phyloP scores from a whole-genome alignment of 2,797 vertebrate species.

The Eleutherodactylus coqui region DNA sequence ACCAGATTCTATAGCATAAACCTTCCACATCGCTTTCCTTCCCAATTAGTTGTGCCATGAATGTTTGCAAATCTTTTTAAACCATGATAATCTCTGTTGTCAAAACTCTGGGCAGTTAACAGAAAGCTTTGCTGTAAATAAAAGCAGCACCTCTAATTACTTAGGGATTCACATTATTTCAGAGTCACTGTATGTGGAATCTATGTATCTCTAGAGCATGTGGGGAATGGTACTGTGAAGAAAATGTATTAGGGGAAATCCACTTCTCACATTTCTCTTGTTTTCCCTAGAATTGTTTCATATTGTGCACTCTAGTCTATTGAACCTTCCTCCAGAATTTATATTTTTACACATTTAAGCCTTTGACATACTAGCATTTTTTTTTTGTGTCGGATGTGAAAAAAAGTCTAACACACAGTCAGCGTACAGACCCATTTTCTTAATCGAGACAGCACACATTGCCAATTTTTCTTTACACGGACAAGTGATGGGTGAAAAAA shows the following conservation, averaged over 20 bases:
- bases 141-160: conserved; percentile 44
- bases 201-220: neutral
- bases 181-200: neutral
- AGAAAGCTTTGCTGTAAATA: conserved; percentile 49
- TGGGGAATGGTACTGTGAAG: neutral
- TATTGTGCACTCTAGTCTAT: too few species aligned
- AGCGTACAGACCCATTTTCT: too few species aligned
- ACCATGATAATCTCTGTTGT: conserved; percentile 59
- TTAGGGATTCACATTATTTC: neutral
- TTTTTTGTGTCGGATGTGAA: too few species aligned
- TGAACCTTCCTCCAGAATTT: too few species aligned
- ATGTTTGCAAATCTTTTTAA: conserved; percentile 58
- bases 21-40: conserved; percentile 56
- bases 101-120: conserved; percentile 49
- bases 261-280: neutral
- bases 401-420: too few species aligned
- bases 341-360: too few species aligned
- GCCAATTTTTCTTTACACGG: too few species aligned
- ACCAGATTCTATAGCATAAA: conserved; percentile 61
- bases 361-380: too few species aligned
- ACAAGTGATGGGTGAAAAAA: too few species aligned
- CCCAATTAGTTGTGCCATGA: conserved; percentile 53
- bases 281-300: too few species aligned
- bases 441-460: too few species aligned
- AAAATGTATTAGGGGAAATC: neutral